Percentiles rank a stretch among this genome's conserved stretches.
phyloP scores from a whole-genome alignment of 2,113 vertebrate genomes.

The Blennius ocellaris region DNA sequence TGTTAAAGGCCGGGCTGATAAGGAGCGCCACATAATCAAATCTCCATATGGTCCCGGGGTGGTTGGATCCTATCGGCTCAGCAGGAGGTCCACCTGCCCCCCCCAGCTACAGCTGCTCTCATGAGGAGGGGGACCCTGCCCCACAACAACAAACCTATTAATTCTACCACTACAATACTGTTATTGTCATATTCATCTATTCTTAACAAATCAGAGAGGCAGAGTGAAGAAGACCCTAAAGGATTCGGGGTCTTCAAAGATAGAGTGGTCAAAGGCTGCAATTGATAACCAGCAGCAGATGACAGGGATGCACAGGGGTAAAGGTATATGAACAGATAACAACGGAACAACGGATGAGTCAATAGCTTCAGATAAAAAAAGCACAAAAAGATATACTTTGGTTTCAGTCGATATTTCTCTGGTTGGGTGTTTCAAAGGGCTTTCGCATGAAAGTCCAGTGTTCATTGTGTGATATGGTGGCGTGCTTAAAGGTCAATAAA shows the following conservation, averaged over 20 bases:
- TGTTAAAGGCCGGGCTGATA: constrained; percentile 74
- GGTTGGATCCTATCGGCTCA: constrained; percentile 53
- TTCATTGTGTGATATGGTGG: not conserved
- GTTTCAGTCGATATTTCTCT: constrained; percentile 36
- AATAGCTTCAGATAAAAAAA: constrained; percentile 39
- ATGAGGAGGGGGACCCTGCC: not conserved
- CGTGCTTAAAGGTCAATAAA: not conserved
- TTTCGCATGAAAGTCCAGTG: too few species aligned
- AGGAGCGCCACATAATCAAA: constrained; percentile 44
- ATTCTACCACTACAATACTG: not conserved
- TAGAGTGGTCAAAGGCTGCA: constrained; percentile 53
- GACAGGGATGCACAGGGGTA: constrained; percentile 25
- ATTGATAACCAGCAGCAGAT: constrained; percentile 14
- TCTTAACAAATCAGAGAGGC: not conserved
- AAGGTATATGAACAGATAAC: constrained; percentile 39
- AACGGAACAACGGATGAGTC: constrained; percentile 24
- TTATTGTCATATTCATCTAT: too few species aligned
- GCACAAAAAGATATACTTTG: not conserved
- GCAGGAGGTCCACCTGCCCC: constrained; percentile 3
- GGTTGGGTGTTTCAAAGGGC: constrained; percentile 26
- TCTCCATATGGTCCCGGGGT: constrained; percentile 26
- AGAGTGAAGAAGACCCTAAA: not conserved
- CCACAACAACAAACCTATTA: not conserved
- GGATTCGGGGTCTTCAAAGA: constrained; percentile 2
- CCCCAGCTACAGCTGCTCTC: not conserved